A percentile compares a stretch with the other conserved stretches of the same genome.
These are phyloP conservation scores for Caerostris darwini DNA, from an alignment of 1,140 invertebrate species.

Conservation along the genomic window DNA sequence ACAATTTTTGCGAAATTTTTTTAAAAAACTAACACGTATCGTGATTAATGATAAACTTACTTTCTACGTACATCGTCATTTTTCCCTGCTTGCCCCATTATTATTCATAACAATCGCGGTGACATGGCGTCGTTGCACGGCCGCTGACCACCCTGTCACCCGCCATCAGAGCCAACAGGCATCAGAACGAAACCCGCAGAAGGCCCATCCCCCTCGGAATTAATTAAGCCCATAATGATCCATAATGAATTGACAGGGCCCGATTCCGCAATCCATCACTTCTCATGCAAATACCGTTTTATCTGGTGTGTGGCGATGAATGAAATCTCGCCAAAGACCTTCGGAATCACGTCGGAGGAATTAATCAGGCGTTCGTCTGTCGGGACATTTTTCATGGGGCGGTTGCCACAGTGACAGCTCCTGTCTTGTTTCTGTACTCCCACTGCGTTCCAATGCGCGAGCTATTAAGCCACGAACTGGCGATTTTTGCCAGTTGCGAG, in stretches of 20 bases:
- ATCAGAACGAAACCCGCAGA: not conserved
- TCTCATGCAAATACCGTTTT: not conserved
- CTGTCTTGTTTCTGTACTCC: no score
- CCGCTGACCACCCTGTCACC: not conserved
- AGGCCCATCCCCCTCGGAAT: not conserved
- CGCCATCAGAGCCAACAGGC: not conserved
- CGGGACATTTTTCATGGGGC: not conserved
- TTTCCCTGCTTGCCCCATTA: not conserved
- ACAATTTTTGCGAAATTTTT: no score
- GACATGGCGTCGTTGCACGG: not conserved
- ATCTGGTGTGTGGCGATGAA: not conserved
- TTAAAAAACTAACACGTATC: no score
- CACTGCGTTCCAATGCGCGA: no score
- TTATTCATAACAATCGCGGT: not conserved
- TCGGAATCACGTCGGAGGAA: not conserved
- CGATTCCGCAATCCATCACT: not conserved
- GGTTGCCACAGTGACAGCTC: not conserved
- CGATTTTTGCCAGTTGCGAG: no score
- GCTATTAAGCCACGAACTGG: no score
- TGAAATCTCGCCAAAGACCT: not conserved
- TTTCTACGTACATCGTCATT: no score
- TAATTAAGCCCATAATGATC: constrained; percentile 1
- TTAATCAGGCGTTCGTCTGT: not conserved
- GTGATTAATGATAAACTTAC: no score
- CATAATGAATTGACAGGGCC: constrained; percentile 10